phyloP scores from a whole-genome alignment of 2,797 vertebrate species.

The Poeciliopsis paucimaculata region DNA sequence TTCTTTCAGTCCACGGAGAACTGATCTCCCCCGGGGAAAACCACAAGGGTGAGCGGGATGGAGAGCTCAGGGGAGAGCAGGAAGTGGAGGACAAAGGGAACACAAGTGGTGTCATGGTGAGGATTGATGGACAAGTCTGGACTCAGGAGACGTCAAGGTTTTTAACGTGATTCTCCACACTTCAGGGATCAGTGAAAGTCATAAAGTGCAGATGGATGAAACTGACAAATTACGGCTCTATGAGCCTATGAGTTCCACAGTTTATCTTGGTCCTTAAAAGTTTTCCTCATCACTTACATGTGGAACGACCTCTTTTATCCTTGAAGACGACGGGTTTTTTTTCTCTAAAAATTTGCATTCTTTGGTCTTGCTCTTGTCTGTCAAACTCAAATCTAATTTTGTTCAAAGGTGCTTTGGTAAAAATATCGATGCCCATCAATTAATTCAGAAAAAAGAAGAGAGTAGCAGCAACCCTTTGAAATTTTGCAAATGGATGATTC shows the following conservation, averaged over 20 bases:
- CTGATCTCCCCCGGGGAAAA: constrained; percentile 17
- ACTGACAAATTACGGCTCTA: constrained; percentile 24
- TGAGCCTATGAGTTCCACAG: constrained; percentile 4
- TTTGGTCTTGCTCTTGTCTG: neutral
- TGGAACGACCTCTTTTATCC: constrained; percentile 6
- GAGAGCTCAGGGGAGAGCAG: constrained; percentile 26
- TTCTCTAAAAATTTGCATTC: neutral
- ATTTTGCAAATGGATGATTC: neutral
- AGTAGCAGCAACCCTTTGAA: neutral
- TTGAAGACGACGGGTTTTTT: neutral
- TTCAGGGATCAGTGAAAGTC: constrained; percentile 56
- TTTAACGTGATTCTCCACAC: constrained; percentile 65
- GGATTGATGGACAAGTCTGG: constrained; percentile 54
- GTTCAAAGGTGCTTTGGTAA: neutral
- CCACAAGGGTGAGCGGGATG: constrained; percentile 16
- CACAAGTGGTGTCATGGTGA: constrained; percentile 36
- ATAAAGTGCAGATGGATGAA: constrained; percentile 38
- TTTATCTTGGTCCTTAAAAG: constrained; percentile 24
- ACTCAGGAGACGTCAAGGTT: constrained; percentile 49
- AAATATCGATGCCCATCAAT: neutral
- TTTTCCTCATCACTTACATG: constrained; percentile 9
- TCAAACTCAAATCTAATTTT: constrained; percentile 1
- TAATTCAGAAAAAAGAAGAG: neutral
- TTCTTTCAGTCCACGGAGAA: constrained; percentile 28
- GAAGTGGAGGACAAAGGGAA: constrained; percentile 30